Evolutionary conservation across 2,888 invertebrate genomes (phyloP).

Genomic region (Caenorhabditis plicata): DNA sequence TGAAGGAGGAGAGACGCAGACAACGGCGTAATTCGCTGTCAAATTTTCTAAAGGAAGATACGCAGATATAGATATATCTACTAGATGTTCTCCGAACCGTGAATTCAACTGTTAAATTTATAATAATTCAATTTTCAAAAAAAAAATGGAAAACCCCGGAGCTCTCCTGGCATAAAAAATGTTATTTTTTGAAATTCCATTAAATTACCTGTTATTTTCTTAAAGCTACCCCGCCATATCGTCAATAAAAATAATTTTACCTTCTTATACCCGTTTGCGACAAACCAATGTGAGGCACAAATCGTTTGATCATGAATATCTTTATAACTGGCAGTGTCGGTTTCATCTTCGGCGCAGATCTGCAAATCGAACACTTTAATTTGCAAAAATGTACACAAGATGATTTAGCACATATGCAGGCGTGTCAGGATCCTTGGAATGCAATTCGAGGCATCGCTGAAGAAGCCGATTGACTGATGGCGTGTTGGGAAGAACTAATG

Average conservation of each 20-base stretch:
- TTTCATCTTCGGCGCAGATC: slow-evolving; percentile 27
- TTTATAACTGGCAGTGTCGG: slow-evolving; percentile 14
- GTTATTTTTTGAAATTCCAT: no score
- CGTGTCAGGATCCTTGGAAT: slow-evolving; percentile 26
- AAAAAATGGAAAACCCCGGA: not conserved
- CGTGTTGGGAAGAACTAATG: slow-evolving; percentile 5
- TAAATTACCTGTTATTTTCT: no score
- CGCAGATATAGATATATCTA: no score
- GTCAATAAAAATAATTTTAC: no score
- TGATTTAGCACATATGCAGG: slow-evolving; percentile 17
- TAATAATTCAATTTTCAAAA: not conserved
- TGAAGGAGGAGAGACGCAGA: slow-evolving; percentile 19
- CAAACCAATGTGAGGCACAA: slow-evolving; percentile 28
- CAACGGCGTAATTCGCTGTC: slow-evolving; percentile 7
- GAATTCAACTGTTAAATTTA: no score
- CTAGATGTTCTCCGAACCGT: no score
- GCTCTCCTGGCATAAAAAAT: not conserved
- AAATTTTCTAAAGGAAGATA: no score
- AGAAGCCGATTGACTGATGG: slow-evolving; percentile 27
- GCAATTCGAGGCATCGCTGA: slow-evolving; percentile 11
- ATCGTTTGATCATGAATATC: slow-evolving; percentile 16
- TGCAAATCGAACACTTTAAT: not conserved
- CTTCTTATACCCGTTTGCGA: slow-evolving; percentile 34
- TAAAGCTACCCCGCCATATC: no score
- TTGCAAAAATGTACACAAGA: not conserved